Conservation (phyloP, 2,797 vertebrate genomes). For the Pogonophryne albipinna region DNA sequence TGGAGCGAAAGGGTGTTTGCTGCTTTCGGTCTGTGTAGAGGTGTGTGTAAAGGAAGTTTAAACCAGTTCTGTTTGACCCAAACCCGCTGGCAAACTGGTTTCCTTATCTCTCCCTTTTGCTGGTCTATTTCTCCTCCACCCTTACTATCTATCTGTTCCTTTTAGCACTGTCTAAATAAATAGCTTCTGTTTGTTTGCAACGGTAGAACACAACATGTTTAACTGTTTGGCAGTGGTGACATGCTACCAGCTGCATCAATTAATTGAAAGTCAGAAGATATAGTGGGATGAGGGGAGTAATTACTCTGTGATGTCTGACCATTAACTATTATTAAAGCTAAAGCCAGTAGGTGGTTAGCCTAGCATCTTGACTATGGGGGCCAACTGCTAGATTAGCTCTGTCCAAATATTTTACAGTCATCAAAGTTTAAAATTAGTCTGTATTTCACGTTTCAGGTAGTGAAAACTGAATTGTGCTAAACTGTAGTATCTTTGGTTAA, state of each 20-base stretch:
- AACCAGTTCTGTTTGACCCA: slow-evolving; percentile 37
- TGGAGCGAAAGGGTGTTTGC: background rate
- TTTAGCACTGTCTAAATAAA: slow-evolving; percentile 15
- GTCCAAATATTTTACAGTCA: no score
- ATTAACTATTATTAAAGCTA: background rate
- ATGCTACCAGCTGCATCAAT: background rate
- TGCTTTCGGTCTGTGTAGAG: slow-evolving; percentile 3
- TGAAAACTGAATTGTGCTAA: background rate
- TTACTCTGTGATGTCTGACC: background rate
- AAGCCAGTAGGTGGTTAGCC: background rate
- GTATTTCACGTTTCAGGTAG: no score
- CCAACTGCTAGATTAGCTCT: no score
- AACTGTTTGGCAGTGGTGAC: background rate
- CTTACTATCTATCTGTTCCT: slow-evolving; percentile 10
- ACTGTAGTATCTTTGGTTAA: background rate
- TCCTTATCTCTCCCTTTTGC: slow-evolving; percentile 37
- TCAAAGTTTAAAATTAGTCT: no score
- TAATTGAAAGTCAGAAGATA: background rate
- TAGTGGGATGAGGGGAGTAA: background rate
- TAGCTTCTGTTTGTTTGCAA: slow-evolving; percentile 4
- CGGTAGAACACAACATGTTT: background rate
- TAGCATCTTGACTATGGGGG: no score
- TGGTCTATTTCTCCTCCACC: slow-evolving; percentile 31
- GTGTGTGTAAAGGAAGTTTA: slow-evolving; percentile 1
- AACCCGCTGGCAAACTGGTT: background rate